Evolutionary conservation across 2,888 invertebrate genomes (phyloP).

Genomic region (Pardosa pseudoannulata): DNA sequence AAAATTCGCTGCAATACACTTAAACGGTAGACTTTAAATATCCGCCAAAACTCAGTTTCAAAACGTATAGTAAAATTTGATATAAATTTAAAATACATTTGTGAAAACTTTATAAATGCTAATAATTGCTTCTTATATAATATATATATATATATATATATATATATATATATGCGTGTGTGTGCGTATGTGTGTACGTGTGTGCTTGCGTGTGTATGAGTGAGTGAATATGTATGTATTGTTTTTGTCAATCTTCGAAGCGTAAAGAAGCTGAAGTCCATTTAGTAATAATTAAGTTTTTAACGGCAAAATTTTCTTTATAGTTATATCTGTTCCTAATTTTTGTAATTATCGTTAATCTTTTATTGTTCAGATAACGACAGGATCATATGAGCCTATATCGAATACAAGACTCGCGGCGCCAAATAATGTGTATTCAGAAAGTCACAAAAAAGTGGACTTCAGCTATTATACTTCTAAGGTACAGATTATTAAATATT

Average conservation of each 20-base stretch:
- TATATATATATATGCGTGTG: too few species aligned
- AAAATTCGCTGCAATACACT: too few species aligned
- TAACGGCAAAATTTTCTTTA: not conserved
- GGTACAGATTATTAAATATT: constrained; percentile 50
- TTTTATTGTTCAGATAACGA: constrained; percentile 67
- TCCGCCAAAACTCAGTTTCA: too few species aligned
- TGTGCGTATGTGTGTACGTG: too few species aligned
- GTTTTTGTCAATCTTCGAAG: not conserved
- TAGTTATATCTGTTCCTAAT: not conserved
- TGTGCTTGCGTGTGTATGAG: too few species aligned
- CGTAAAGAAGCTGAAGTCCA: constrained; percentile 31
- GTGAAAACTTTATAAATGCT: too few species aligned
- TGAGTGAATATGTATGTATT: too few species aligned
- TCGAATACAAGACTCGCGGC: constrained; percentile 53
- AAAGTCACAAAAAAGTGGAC: constrained; percentile 68
- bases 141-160: too few species aligned
- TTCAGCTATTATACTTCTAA: constrained; percentile 49
- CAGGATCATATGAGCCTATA: constrained; percentile 47
- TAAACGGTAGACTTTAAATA: too few species aligned
- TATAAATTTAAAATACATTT: too few species aligned
- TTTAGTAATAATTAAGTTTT: not conserved
- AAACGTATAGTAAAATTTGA: too few species aligned
- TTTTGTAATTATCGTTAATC: constrained; percentile 61
- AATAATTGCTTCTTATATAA: too few species aligned
- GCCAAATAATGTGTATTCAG: constrained; percentile 55